phyloP scores from a whole-genome alignment of 1,140 invertebrate genomes.

The Luehdorfia chinensis region DNA sequence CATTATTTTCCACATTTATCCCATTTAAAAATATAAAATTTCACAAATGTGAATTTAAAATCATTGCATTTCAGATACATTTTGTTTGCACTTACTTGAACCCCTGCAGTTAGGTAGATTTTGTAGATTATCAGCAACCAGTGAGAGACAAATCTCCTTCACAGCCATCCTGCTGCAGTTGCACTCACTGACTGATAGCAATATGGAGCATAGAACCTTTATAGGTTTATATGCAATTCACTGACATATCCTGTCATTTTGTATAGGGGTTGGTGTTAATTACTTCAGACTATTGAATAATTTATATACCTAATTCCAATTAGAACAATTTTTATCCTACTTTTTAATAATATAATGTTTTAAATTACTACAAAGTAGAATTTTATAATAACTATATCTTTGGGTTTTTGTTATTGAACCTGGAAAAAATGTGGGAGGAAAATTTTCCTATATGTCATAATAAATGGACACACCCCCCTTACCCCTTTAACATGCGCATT shows the following conservation, averaged over 20 bases:
- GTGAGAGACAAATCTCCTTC: background rate
- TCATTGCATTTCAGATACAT: no score
- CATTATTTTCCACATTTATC: no score
- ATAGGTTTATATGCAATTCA: slow-evolving; percentile 11
- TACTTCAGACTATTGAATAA: background rate
- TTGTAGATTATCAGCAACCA: no score
- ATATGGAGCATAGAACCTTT: slow-evolving; percentile 1
- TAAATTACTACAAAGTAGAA: background rate
- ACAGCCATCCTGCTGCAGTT: slow-evolving; percentile 26
- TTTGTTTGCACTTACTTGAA: no score
- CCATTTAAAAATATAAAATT: no score
- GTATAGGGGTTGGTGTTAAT: background rate
- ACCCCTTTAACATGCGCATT: slow-evolving; percentile 41
- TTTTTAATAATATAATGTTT: background rate
- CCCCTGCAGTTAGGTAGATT: no score
- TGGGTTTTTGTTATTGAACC: no score
- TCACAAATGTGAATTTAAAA: no score
- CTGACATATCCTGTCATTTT: slow-evolving; percentile 4
- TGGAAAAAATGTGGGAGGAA: no score
- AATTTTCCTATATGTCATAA: background rate
- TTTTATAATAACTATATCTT: background rate
- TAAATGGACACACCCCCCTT: slow-evolving; percentile 14
- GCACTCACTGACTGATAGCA: slow-evolving; percentile 9
- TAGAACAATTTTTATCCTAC: background rate
- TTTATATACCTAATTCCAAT: background rate